Percentiles rank a stretch among this genome's conserved stretches.
These are phyloP conservation scores for Polyommatus icarus DNA, from an alignment of 2,888 invertebrate genomes.

Conservation along the genomic window DNA sequence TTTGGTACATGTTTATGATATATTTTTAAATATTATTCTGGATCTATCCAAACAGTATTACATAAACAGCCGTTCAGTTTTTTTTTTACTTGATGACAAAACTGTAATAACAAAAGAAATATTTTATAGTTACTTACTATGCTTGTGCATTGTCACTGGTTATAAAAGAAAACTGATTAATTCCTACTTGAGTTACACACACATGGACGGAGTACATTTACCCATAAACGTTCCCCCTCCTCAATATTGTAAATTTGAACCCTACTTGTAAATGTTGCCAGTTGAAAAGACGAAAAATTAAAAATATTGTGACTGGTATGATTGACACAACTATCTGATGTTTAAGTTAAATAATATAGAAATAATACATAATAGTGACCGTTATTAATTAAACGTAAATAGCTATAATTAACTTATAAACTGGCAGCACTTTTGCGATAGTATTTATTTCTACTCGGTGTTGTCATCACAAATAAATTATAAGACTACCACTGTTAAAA, in stretches of 20 bases:
- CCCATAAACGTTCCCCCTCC: constrained; percentile 43
- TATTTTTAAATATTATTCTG: not conserved
- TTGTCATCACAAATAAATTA: not conserved
- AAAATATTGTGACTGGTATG: not conserved
- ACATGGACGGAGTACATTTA: constrained; percentile 68
- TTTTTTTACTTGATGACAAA: not conserved
- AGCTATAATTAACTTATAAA: not conserved
- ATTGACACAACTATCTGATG: not conserved
- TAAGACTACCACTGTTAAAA: not conserved
- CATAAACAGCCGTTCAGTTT: not conserved
- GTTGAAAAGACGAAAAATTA: not conserved
- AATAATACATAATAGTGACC: no score
- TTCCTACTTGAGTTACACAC: constrained; percentile 44
- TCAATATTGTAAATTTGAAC: constrained; percentile 33
- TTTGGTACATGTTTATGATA: not conserved
- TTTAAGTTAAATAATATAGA: no score
- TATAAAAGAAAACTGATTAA: constrained; percentile 25
- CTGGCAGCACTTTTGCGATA: not conserved
- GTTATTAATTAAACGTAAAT: not conserved
- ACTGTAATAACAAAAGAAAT: not conserved
- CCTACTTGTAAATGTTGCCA: not conserved
- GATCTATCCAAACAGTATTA: not conserved
- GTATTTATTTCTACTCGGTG: constrained; percentile 7
- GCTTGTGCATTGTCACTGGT: not conserved
- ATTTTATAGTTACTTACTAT: not conserved